phyloP scores from a whole-genome alignment of 1,140 invertebrate species.

The Drosophila melanica region DNA sequence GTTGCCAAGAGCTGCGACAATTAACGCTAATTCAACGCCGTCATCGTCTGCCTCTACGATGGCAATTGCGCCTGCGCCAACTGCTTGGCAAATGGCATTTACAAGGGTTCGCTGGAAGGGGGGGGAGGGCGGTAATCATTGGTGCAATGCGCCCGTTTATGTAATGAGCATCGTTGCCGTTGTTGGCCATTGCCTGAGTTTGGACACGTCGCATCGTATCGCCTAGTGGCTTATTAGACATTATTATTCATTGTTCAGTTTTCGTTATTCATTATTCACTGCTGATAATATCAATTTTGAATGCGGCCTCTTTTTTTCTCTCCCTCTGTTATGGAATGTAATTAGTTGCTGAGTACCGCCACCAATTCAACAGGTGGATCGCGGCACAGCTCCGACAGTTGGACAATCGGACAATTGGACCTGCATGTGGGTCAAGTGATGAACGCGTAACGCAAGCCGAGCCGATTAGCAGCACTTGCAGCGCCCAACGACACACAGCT shows the following conservation, averaged over 20 bases:
- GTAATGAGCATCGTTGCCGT: slow-evolving; percentile 59
- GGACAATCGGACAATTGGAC: slow-evolving; percentile 5
- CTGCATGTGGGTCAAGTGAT: slow-evolving; percentile 39
- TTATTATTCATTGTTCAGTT: slow-evolving; percentile 69
- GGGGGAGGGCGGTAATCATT: slow-evolving; percentile 17
- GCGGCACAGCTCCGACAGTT: background rate
- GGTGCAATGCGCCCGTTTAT: slow-evolving; percentile 66
- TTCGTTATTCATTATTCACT: slow-evolving; percentile 37
- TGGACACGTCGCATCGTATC: slow-evolving; percentile 15
- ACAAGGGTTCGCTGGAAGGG: background rate
- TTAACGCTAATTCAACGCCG: slow-evolving; percentile 40
- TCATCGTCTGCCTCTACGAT: slow-evolving; percentile 10
- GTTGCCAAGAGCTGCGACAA: slow-evolving; percentile 40
- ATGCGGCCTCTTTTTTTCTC: slow-evolving; percentile 39
- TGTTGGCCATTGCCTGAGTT: slow-evolving; percentile 25
- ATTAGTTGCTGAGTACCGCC: slow-evolving; percentile 13
- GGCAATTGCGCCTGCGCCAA: slow-evolving; percentile 31
- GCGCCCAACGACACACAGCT: background rate
- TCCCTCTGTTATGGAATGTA: slow-evolving; percentile 16
- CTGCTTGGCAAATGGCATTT: slow-evolving; percentile 1
- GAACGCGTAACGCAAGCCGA: slow-evolving; percentile 36
- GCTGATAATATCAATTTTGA: slow-evolving; percentile 68
- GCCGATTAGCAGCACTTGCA: slow-evolving; percentile 25
- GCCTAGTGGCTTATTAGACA: slow-evolving; percentile 60
- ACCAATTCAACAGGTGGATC: slow-evolving; percentile 32